phyloP scores from a whole-genome alignment of 2,113 vertebrate genomes.

The Rattus rattus region DNA sequence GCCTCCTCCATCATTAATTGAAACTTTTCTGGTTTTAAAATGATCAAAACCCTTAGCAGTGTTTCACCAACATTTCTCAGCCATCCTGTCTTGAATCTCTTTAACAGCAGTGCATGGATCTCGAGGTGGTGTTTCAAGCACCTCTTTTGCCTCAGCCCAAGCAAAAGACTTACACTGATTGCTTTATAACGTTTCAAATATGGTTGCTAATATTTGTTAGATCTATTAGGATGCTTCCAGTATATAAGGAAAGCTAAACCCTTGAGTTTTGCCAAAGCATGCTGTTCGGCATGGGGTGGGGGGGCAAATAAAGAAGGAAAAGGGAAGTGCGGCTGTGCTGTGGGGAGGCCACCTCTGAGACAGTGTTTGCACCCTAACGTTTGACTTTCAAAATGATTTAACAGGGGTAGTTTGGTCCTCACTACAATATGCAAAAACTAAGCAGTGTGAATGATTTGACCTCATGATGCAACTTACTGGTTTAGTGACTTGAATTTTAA shows the following conservation, averaged over 20 bases:
- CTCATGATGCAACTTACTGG: constrained; percentile 14
- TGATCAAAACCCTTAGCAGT: constrained; percentile 73
- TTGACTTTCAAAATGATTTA: constrained; percentile 65
- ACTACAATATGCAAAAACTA: constrained; percentile 21
- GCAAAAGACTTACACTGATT: constrained; percentile 44
- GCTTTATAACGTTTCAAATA: constrained; percentile 62
- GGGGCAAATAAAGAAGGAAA: not conserved
- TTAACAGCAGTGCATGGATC: constrained; percentile 46
- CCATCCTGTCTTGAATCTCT: constrained; percentile 65
- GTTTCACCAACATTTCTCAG: constrained; percentile 43
- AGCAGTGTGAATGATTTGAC: constrained; percentile 22
- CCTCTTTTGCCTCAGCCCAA: constrained; percentile 37
- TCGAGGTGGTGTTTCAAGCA: constrained; percentile 50
- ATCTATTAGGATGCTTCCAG: constrained; percentile 39
- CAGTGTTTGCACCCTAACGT: constrained; percentile 57
- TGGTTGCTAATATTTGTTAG: constrained; percentile 49
- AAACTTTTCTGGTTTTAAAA: constrained; percentile 79
- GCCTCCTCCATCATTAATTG: constrained; percentile 74
- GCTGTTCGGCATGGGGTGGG: constrained; percentile 14
- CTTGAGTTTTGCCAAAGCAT: constrained; percentile 42
- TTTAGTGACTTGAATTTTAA: constrained; percentile 8
- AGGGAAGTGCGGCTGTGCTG: constrained; percentile 35
- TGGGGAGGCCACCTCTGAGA: constrained; percentile 44
- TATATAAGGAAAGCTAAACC: constrained; percentile 44
- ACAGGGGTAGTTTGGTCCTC: not conserved